Base-by-base conservation (phyloP, 2,888 invertebrate species). In the Gymnoscelis rufifasciata region DNA sequence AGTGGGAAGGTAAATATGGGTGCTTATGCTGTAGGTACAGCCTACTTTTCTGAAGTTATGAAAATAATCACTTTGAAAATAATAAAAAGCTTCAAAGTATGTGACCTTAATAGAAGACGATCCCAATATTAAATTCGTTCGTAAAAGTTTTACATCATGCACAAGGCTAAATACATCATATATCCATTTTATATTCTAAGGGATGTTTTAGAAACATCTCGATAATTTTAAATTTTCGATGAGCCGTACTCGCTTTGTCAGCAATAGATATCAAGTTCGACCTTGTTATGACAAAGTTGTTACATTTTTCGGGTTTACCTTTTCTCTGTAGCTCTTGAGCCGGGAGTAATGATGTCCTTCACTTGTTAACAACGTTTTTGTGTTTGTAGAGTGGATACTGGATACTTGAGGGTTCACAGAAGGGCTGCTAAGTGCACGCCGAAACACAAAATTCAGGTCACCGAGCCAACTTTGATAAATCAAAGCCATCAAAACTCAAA, bases 401-500 rank as follows among this genome's bases (percentile, higher is more conserved):
- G 61, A 57, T 77, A 0, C 75, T 76, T 0, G 74, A 76, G 42
- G 70, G 66, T 0, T 14, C 64, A 0, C 40, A 26, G 35, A 35
- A 23, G 57, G 28, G 43, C 66, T 66, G 76, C 64, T 30, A 92
- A 92, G 71, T 93, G 93, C 66, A 89, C 90, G 8, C 88, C 89
- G 2, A 90, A 90, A 54, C 92, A 93, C 67, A 91, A 89, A 62
- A 66, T 70, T 24, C 83, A 90, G 2, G 55, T 71, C 3, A 71
- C 71, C 50, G 91, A 90, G 66, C 19, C 19, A 19, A 19, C 19
- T 19, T 19, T 19, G 19, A 19, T 89, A 92, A 10, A 88, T 93
- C 35, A 88, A 88, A 35, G 90, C 81, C 47, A 74, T 93, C 43
- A 88, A 90, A 47, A 82, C 91, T 33, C 82, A 91, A 40, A 89